Conservation (phyloP, 2,797 vertebrate genomes). For the Bryconaethiops microstoma region DNA sequence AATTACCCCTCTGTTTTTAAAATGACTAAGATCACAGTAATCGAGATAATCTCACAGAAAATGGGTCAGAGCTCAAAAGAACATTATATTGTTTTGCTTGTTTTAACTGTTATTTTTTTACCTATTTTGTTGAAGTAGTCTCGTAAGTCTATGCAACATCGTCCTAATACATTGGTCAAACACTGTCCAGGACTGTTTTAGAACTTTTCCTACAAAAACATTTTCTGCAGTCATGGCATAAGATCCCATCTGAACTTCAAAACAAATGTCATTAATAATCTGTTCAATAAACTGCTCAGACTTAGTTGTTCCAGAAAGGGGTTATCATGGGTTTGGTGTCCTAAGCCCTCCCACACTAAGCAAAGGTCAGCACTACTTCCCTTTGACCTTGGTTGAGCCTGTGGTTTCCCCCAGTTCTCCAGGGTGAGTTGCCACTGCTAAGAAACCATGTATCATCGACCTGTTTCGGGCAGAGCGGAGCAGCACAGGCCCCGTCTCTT, state of each 20-base stretch:
- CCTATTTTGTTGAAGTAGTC: not conserved
- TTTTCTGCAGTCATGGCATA: not conserved
- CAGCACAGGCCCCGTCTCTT: conserved; percentile 44
- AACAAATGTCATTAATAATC: conserved; percentile 14
- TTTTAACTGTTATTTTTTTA: conserved; percentile 39
- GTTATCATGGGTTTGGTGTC: conserved; percentile 1
- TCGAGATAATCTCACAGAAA: conserved; percentile 50
- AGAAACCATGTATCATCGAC: conserved; percentile 68
- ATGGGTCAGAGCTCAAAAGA: conserved; percentile 37
- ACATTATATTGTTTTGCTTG: conserved; percentile 30
- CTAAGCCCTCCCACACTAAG: conserved; percentile 32
- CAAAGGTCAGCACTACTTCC: conserved; percentile 60
- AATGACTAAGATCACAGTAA: conserved; percentile 16
- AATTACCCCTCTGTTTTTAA: not conserved
- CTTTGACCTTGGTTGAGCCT: conserved; percentile 70
- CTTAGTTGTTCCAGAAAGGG: not conserved
- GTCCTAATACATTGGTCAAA: not conserved
- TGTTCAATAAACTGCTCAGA: not conserved
- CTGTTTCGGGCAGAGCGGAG: conserved; percentile 65
- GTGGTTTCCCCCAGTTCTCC: conserved; percentile 63
- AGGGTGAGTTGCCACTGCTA: conserved; percentile 53
- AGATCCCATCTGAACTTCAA: not conserved
- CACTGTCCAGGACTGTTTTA: not conserved
- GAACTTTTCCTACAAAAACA: not conserved
- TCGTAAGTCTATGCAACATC: not conserved